Conservation (phyloP, 1,140 invertebrate genomes). For the Drosophila nikananu region DNA sequence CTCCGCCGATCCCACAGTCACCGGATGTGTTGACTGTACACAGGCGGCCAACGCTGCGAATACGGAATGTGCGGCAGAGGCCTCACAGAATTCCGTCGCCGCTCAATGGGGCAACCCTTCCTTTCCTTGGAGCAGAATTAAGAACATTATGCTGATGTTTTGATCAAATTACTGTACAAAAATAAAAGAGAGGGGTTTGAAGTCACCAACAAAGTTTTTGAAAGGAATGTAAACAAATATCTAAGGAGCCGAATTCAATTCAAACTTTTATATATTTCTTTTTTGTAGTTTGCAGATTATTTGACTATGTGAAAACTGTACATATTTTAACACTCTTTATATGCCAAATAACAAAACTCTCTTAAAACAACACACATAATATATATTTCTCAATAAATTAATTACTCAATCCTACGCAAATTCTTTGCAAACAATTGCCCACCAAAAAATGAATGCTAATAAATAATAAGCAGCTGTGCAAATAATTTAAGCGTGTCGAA, state of each 20-base stretch:
- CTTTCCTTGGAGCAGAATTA: background rate
- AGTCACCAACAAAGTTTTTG: too few species aligned
- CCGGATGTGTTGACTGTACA: background rate
- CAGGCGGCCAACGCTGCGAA: background rate
- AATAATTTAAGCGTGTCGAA: background rate
- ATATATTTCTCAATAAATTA: background rate
- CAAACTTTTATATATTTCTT: too few species aligned
- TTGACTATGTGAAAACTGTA: too few species aligned
- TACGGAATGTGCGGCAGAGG: background rate
- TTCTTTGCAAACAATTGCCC: background rate
- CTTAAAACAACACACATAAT: background rate
- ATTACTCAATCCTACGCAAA: background rate
- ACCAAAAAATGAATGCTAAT: background rate
- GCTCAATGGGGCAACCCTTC: background rate
- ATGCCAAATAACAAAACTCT: background rate
- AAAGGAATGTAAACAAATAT: too few species aligned
- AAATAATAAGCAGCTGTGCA: slow-evolving; percentile 1
- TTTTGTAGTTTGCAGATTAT: too few species aligned
- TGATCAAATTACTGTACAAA: background rate
- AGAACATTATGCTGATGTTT: background rate
- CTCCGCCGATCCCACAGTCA: background rate
- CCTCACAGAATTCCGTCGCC: background rate
- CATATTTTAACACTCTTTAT: too few species aligned
- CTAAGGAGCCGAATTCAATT: too few species aligned
- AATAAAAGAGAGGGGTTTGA: background rate